Conservation (phyloP, 2,113 vertebrate genomes). For the Microcebus griseorufus region DNA sequence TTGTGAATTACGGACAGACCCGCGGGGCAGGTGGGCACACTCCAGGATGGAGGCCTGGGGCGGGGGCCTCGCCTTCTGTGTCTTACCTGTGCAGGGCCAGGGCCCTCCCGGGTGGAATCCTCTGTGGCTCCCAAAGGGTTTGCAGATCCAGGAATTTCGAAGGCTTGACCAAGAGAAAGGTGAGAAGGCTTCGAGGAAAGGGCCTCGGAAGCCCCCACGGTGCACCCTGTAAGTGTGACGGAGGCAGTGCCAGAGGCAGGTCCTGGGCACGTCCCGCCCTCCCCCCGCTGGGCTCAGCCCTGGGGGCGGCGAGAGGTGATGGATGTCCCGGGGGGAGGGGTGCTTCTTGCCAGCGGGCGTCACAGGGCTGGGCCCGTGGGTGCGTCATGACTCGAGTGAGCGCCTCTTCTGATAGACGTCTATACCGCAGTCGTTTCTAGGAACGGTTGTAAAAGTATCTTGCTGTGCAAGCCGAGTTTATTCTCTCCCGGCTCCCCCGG, state of each 20-base stretch:
- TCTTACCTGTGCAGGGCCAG: not conserved
- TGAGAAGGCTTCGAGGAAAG: not conserved
- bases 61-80: too few relatives aligned
- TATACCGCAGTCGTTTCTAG: not conserved
- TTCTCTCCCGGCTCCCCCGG: not conserved
- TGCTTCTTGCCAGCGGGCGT: not conserved
- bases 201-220: not conserved
- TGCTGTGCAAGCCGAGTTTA: too few relatives aligned
- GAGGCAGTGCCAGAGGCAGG: too few relatives aligned
- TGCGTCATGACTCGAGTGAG: not conserved
- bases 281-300: too few relatives aligned
- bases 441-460: not conserved
- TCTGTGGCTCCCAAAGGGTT: not conserved
- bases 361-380: not conserved
- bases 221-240: not conserved
- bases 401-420: not conserved
- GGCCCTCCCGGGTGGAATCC: not conserved
- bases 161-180: not conserved
- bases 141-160: not conserved
- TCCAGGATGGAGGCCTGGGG: too few relatives aligned
- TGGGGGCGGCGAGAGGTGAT: too few relatives aligned
- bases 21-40: not conserved
- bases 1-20: not conserved
- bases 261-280: too few relatives aligned
- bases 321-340: not conserved